Percentiles rank a stretch among this genome's conserved stretches.
Conservation (phyloP, 2,888 invertebrate species). For the Ellobium chinense region DNA sequence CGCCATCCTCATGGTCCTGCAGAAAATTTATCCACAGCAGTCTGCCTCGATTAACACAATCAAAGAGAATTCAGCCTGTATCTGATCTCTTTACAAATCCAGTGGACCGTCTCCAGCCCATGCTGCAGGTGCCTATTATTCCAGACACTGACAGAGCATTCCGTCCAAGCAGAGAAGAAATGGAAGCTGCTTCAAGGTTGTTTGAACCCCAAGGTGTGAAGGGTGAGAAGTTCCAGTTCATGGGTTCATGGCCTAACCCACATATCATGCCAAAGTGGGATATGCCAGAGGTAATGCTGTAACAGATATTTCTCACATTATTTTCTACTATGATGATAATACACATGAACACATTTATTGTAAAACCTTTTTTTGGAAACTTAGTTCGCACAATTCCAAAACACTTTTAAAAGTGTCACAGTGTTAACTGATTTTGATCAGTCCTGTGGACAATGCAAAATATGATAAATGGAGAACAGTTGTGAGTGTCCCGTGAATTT, state of each 20-base stretch:
- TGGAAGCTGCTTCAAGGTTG: conserved; percentile 18
- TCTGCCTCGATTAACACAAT: background rate
- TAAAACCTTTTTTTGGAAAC: too few species aligned
- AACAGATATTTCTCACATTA: too few species aligned
- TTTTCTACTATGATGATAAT: too few species aligned
- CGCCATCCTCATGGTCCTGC: conserved; percentile 28
- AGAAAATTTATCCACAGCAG: conserved; percentile 11
- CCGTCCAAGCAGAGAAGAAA: conserved; percentile 32
- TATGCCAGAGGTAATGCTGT: conserved; percentile 41
- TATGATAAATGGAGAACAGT: too few species aligned
- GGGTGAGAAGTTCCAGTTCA: conserved; percentile 31
- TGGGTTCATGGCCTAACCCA: conserved; percentile 40
- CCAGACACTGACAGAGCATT: conserved; percentile 29
- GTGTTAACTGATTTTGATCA: too few species aligned
- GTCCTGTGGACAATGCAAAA: too few species aligned
- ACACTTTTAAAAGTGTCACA: too few species aligned
- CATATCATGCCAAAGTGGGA: conserved; percentile 43
- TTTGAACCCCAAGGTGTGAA: conserved; percentile 30
- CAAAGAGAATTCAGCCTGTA: conserved; percentile 1
- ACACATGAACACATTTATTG: too few species aligned
- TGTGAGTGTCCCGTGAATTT: too few species aligned
- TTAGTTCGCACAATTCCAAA: too few species aligned
- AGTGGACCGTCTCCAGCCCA: conserved; percentile 40
- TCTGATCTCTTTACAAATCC: conserved; percentile 42
- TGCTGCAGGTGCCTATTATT: conserved; percentile 39